phyloP scores from a whole-genome alignment of 2,113 vertebrate species.

The Solenodon paradoxus region DNA sequence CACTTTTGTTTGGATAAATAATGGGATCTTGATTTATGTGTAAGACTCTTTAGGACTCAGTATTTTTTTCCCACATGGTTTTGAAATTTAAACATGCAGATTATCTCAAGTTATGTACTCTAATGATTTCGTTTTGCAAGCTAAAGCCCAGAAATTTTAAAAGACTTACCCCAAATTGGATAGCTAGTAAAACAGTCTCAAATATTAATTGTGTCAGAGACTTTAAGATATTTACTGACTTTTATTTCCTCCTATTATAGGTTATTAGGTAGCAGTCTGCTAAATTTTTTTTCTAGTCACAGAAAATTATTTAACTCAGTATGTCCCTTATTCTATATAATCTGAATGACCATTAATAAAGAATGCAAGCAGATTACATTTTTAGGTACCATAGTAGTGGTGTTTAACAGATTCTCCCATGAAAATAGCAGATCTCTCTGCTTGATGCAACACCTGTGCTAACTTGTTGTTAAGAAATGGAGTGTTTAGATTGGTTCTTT shows the following conservation, averaged over 20 bases:
- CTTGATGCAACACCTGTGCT: background rate
- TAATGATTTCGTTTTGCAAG: background rate
- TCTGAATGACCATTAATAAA: background rate
- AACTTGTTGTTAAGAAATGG: background rate
- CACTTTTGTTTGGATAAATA: background rate
- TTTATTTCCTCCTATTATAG: background rate
- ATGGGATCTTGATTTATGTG: background rate
- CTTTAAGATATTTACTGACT: background rate
- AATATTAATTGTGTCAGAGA: background rate
- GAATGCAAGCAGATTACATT: background rate
- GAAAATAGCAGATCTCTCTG: background rate
- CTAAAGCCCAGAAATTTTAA: background rate
- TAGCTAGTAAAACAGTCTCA: background rate
- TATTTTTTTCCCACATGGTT: background rate
- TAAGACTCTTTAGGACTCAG: background rate
- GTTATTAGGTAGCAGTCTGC: background rate
- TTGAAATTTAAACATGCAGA: background rate
- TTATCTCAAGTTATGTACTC: background rate
- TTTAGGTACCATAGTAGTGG: background rate
- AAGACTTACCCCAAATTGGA: background rate
- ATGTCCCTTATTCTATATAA: background rate
- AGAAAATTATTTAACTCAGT: background rate
- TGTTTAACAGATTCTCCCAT: accelerated
- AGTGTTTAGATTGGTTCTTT: background rate
- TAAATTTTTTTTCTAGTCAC: background rate